Evolutionary conservation across 35 echinoderm and acorn worm species (phyloP).

Genomic region (Apostichopus japonicus): DNA sequence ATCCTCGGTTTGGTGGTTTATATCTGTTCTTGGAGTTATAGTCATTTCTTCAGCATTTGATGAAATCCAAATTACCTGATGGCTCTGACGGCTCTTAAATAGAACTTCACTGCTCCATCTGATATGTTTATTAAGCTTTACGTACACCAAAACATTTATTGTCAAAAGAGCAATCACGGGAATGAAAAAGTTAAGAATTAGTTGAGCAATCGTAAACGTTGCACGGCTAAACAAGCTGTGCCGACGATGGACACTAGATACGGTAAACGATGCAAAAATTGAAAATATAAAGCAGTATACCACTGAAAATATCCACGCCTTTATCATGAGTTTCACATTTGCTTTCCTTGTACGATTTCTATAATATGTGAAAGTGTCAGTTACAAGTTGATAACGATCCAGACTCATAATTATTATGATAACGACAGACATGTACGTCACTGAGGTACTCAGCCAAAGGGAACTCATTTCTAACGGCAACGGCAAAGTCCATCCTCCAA

Average conservation of each 20-base stretch:
- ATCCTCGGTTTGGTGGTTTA: background rate
- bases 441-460: background rate
- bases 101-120: background rate
- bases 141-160: background rate
- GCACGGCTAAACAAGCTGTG: background rate
- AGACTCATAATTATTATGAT: constrained; percentile 33
- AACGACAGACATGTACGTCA: background rate
- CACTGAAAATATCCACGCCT: background rate
- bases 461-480: background rate
- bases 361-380: background rate
- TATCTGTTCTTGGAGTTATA: background rate
- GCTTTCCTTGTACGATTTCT: background rate
- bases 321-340: background rate
- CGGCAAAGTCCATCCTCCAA: background rate
- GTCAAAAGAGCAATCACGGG: background rate
- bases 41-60: background rate
- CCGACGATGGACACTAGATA: background rate
- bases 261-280: background rate
- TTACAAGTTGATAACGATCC: constrained; percentile 26
- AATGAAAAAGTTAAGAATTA: background rate
- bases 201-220: background rate
- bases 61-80: background rate
- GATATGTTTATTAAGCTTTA: constrained; percentile 13
- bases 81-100: background rate
- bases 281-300: background rate